Evolutionary conservation across 2,888 invertebrate species (phyloP), one percentile per base, ranked within the genome.

Genomic region (Ophion slaviceki): DNA sequence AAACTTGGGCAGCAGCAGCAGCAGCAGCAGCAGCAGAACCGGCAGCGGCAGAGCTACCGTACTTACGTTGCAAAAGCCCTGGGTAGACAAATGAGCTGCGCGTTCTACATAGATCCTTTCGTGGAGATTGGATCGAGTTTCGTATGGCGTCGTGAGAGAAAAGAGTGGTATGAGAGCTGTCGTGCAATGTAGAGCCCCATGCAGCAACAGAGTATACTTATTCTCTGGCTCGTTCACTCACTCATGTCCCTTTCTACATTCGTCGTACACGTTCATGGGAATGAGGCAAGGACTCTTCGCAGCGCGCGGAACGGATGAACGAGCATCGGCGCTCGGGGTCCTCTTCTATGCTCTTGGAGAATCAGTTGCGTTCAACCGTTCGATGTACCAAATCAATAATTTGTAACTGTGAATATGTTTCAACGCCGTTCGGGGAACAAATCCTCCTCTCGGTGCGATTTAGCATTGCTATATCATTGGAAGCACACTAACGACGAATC

Each of bases 21-120:
- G 47, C 70, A 24, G 61, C 53, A 71, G 62, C 24, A 40, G 70
- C 32, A 45, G 17, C 57, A 45, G 62, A 40, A 40, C 40, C 40
- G 14, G 53, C 61, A 66, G 53, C 62, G 68, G 8, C 47, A 36
- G 74, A 28, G 82, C 85, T 87, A 87, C 82, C 82, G 86, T 80
- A 80, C 85, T 83, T 86, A 86, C 84, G 86, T 85, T 87, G 88
- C 88, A 89, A 92, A 91, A 92, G 90, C 88, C 89, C 87, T 86
- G 89, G 90, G 92, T 92, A 93, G 93, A 93, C 93, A 93, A 93
- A 93, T 93, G 93, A 92, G 93, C 90, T 88, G 90, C 91, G 89
- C 93, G 93, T 93, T 93, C 93, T 92, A 93, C 93, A 93, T 93
- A 93, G 93, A 93, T 93, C 91, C 90, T 91, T 90, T 89, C 88